Evolutionary conservation across 2,113 vertebrate genomes (phyloP).

Genomic region (Polypterus senegalus): DNA sequence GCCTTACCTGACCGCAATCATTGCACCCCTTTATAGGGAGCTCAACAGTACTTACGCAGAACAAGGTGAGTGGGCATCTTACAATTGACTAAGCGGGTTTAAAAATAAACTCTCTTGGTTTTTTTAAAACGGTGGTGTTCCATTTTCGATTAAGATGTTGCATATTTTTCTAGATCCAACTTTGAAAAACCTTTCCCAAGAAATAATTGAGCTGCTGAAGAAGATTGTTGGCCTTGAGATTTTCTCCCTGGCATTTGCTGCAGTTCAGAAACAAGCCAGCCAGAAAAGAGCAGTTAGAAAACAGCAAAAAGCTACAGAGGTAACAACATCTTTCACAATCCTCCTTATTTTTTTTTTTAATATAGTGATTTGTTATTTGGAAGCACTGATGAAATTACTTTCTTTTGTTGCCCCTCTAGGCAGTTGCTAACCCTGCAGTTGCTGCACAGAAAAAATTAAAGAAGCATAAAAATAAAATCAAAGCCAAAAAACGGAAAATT

Average conservation of each 20-base stretch:
- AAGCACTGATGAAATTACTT: not conserved
- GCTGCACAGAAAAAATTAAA: constrained; percentile 90
- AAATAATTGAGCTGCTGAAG: constrained; percentile 87
- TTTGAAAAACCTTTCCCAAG: constrained; percentile 85
- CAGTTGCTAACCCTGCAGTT: constrained; percentile 82
- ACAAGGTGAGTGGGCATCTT: constrained; percentile 56
- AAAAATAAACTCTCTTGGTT: not conserved
- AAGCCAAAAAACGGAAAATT: constrained; percentile 86
- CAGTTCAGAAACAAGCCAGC: constrained; percentile 75
- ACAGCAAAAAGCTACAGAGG: constrained; percentile 77
- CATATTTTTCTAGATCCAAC: constrained; percentile 58
- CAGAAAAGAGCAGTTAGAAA: constrained; percentile 66
- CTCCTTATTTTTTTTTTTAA: not conserved
- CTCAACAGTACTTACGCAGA: constrained; percentile 90
- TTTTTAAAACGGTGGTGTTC: not conserved
- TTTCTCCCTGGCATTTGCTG: constrained; percentile 77
- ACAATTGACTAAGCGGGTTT: not conserved
- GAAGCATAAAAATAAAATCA: constrained; percentile 80
- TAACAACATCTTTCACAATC: constrained; percentile 25
- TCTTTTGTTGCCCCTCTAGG: constrained; percentile 34
- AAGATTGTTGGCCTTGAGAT: constrained; percentile 71
- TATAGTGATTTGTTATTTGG: not conserved
- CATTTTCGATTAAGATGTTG: not conserved
- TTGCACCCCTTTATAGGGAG: constrained; percentile 77
- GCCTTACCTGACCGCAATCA: constrained; percentile 70